Base-by-base conservation (phyloP, 2,888 invertebrate species). In the Tineola bisselliella region DNA sequence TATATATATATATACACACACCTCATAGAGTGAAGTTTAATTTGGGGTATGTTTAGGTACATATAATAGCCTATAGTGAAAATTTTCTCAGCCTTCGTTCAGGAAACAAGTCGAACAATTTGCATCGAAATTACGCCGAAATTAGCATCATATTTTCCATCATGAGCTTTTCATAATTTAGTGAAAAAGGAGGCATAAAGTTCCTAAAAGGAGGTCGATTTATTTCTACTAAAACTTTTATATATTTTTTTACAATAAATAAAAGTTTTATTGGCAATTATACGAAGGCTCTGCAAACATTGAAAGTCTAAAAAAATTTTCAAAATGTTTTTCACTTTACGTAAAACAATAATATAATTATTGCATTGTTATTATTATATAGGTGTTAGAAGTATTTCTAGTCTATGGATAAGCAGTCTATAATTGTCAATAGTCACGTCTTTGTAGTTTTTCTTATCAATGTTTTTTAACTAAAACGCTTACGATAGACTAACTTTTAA, bases 81-180 rank as follows among this genome's bases (percentile, higher is more conserved):
- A 38, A 10, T 6, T 38, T 38, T 38, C n/a, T 38, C 38, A 2
- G 3, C 3, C 38, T 38, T 38, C 10, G 38, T 4, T 38, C 10
- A 38, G 1, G 15, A 33, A 33, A 31, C 31, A 58, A 58, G 33
- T 58, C 33, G 15, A 58, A 58, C 58, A 58, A 58, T 58, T 58
- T 58, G 33, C 58, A 58, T 58, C 13, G 58, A 58, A 58, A 58
- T 58, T n/a, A 33, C 6, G 15, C 33, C 33, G 5, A 58, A 58
- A 33, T 33, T 58, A 33, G 33, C 11, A 12, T 33, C 33, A 15
- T 58, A 58, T 58, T 58, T 58, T 58, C 11, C 56, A 25, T 12
- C 17, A 58, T 58, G 13, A 13, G 13, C 58, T 13, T 56, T 25
- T 13, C 54, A 12, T 54, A 18, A 58, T 58, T 15, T 48, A 48